These are phyloP conservation scores for Augochlorella aurata DNA, from an alignment of 2,888 invertebrate genomes.

Conservation along the genomic window DNA sequence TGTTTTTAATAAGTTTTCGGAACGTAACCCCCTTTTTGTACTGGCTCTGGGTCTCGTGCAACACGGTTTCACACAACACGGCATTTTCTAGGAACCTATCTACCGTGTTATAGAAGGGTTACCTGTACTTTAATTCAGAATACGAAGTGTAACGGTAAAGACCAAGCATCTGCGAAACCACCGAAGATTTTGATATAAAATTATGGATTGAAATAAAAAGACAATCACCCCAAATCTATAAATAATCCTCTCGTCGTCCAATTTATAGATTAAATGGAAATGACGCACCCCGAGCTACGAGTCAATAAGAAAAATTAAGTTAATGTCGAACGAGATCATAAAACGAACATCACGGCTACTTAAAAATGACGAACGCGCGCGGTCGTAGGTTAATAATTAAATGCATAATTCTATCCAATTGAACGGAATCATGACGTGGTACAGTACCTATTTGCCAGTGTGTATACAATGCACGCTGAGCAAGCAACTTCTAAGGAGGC, in stretches of 20 bases:
- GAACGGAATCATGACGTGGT: background rate
- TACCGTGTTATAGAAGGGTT: too few relatives aligned
- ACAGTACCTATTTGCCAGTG: background rate
- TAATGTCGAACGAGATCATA: background rate
- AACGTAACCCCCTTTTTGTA: too few relatives aligned
- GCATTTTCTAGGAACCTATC: too few relatives aligned
- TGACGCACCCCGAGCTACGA: background rate
- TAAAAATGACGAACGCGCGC: background rate
- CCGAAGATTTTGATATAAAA: too few relatives aligned
- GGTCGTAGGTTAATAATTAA: conserved; percentile 12
- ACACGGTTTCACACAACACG: too few relatives aligned
- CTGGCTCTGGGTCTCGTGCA: too few relatives aligned
- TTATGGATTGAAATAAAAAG: too few relatives aligned
- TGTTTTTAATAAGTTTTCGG: too few relatives aligned
- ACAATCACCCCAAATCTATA: background rate
- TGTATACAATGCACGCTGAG: background rate
- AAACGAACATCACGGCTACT: background rate
- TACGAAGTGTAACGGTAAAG: too few relatives aligned
- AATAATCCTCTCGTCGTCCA: background rate
- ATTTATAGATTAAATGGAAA: background rate
- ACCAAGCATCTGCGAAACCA: too few relatives aligned
- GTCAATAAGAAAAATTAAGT: background rate
- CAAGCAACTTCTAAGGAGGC: conserved; percentile 7
- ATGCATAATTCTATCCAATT: conserved; percentile 3
- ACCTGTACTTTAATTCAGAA: too few relatives aligned